These are phyloP conservation scores for Priocnemis perturbator DNA, from an alignment of 2,888 invertebrate genomes.

Conservation along the genomic window DNA sequence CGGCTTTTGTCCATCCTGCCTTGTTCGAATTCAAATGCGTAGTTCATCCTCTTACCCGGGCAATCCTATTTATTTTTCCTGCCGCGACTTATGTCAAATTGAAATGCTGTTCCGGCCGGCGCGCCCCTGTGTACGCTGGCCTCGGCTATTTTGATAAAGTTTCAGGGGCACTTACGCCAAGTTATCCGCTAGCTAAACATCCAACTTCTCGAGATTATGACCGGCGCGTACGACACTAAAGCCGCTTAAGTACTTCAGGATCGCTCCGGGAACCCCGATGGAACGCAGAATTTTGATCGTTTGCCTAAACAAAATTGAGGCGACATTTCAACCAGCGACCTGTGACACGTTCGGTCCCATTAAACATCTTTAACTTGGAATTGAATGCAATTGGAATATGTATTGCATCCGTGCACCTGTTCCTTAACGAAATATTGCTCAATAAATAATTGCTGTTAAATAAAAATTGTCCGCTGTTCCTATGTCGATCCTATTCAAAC, in stretches of 20 bases:
- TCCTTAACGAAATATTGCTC: too few relatives aligned
- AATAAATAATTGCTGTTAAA: too few relatives aligned
- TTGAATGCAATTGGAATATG: too few relatives aligned
- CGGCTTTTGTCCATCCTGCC: neutral
- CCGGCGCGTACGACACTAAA: slow-evolving; percentile 19
- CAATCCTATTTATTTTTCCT: slow-evolving; percentile 3
- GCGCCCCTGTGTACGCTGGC: slow-evolving; percentile 3
- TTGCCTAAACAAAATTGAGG: slow-evolving; percentile 22
- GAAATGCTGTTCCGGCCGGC: slow-evolving; percentile 26
- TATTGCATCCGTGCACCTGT: too few relatives aligned
- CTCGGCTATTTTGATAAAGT: slow-evolving; percentile 33
- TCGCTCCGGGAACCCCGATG: slow-evolving; percentile 15
- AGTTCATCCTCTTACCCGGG: neutral
- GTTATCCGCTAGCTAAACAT: slow-evolving; percentile 37
- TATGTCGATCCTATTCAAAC: too few relatives aligned
- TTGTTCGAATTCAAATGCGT: neutral
- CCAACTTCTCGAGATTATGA: slow-evolving; percentile 37
- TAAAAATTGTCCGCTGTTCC: too few relatives aligned
- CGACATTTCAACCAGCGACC: too few relatives aligned
- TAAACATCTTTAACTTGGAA: too few relatives aligned
- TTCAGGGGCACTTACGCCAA: slow-evolving; percentile 29
- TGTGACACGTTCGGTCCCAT: neutral
- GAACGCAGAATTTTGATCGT: slow-evolving; percentile 33
- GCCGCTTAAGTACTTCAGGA: slow-evolving; percentile 16
- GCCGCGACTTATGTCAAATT: slow-evolving; percentile 14